Conservation (phyloP, 92 coral and sea anemone species). For the Phenganax stokvisi region DNA sequence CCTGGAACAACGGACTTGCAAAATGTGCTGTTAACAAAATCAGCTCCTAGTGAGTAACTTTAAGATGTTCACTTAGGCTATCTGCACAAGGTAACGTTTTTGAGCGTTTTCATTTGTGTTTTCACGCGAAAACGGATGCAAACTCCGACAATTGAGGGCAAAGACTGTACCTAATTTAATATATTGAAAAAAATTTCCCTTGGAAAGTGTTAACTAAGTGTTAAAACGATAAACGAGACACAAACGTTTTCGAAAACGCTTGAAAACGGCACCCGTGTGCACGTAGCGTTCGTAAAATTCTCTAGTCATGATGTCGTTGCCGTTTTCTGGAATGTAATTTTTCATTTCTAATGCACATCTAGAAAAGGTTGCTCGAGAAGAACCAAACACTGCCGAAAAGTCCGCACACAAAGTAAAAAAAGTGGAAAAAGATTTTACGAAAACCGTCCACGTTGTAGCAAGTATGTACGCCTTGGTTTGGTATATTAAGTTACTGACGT, state of each 20-base stretch:
- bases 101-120: too few species aligned
- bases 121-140: too few species aligned
- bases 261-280: too few species aligned
- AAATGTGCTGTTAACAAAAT: slow-evolving; percentile 1
- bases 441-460: slow-evolving; percentile 13
- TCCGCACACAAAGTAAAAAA: not conserved
- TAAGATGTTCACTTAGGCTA: not conserved
- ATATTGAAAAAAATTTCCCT: too few species aligned
- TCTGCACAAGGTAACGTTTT: too few species aligned
- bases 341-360: too few species aligned
- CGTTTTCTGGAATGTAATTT: too few species aligned
- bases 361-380: not conserved
- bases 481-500: not conserved
- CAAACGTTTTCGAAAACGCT: too few species aligned
- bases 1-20: slow-evolving; percentile 8
- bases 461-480: not conserved
- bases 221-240: too few species aligned
- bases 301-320: not conserved
- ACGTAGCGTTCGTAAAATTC: not conserved
- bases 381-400: not conserved
- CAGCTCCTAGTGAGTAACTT: slow-evolving; percentile 14
- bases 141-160: too few species aligned
- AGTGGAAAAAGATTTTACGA: slow-evolving; percentile 4
- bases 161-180: too few species aligned
- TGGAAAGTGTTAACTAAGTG: too few species aligned